Evolutionary conservation across 2,113 vertebrate species (phyloP), one percentile per base, ranked within the genome.

Genomic region (Solea senegalensis): DNA sequence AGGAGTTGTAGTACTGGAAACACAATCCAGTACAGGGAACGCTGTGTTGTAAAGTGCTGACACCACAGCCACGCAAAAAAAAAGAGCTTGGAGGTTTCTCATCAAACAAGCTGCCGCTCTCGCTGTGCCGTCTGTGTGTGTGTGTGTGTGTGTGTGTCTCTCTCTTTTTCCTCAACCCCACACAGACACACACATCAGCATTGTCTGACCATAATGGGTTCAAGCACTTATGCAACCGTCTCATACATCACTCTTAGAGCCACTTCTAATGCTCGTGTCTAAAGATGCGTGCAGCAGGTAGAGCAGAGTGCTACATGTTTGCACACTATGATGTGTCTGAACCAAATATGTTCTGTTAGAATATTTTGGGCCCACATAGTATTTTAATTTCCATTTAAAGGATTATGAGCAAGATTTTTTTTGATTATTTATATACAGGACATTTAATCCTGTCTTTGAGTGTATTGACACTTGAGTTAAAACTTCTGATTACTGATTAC

Each of bases 211-310:
- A 61, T 79, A 77, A 84, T 74, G 78, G 61, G 65, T 44, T 16
- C 0, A 0, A 63, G 46, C 54, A 60, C 65, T 76, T 74, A 65
- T 72, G 49, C 65, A 63, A 52, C 69, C 26, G 61, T 60, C 49
- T 6, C 13, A 39, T 55, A n/a, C 53, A 8, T 70, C 54, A 26
- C 49, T 55, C 34, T 52, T 34, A 28, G 27, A 71, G 55, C 50
- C 27, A 26, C 55, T 62, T 65, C 62, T 77, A 62, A 79, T 81
- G 74, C 64, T 41, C 74, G 81, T 66, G 49, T 56, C 16, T 52
- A 78, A 46, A 7, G 54, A 21, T 21, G 21, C 21, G 21, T 21
- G 21, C 68, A 11, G 55, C 34, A 46, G 72, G 41, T 52, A 44
- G 63, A 69, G 68, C 59, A 34, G 46, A 9, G 2, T 39, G 41